A percentile compares a stretch with the other conserved stretches of the same genome.
These are phyloP conservation scores for Rousettus madagascariensis DNA, from an alignment of 2,797 vertebrate genomes.

Conservation along the genomic window DNA sequence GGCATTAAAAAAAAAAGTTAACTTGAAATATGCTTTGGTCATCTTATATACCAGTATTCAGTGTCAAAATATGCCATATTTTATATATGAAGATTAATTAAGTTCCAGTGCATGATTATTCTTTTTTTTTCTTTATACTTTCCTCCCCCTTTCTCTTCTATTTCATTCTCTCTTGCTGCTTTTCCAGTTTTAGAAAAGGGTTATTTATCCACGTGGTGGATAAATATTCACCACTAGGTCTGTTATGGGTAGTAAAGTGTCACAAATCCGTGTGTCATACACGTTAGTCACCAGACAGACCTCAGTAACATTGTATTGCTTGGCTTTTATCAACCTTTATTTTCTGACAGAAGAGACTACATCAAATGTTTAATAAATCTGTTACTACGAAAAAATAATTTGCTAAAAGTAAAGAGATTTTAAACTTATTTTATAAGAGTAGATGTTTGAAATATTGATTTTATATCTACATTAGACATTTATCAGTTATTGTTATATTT, in stretches of 20 bases:
- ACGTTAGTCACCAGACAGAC: background rate
- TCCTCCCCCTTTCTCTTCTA: background rate
- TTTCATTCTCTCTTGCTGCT: background rate
- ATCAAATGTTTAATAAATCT: conserved; percentile 35
- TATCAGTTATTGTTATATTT: conserved; percentile 32
- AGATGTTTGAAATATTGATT: conserved; percentile 41
- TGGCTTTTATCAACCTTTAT: background rate
- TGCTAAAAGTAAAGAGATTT: conserved; percentile 9
- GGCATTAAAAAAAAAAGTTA: background rate
- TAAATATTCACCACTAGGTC: background rate
- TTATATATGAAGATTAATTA: conserved; percentile 1
- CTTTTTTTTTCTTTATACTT: background rate
- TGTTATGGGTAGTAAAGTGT: background rate
- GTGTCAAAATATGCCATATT: background rate
- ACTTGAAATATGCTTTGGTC: background rate
- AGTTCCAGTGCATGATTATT: background rate
- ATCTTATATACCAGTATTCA: background rate
- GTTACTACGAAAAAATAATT: background rate
- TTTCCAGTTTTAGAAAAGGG: background rate
- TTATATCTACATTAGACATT: conserved; percentile 2
- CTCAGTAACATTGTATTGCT: background rate
- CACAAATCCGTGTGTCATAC: background rate
- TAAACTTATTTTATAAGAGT: background rate
- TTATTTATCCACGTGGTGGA: background rate
- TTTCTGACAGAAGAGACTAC: background rate